Percentiles rank a stretch among this genome's conserved stretches.
Conservation (phyloP, 1,140 invertebrate genomes). For the Zaprionus taronus region DNA sequence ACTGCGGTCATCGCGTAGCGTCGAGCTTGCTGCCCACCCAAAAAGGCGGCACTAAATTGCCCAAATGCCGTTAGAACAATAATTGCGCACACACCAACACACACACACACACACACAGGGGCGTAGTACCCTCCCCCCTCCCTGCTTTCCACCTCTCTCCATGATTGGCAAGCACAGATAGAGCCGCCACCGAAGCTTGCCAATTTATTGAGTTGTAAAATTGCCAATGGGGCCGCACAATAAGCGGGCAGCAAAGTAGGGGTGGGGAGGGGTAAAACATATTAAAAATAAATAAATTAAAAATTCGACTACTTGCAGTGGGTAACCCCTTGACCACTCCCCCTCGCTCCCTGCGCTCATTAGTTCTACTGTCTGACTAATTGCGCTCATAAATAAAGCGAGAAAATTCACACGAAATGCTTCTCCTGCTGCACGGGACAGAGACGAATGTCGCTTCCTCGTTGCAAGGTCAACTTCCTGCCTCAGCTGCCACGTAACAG, state of each 20-base stretch:
- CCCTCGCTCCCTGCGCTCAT: constrained; percentile 26
- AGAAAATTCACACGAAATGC: constrained; percentile 55
- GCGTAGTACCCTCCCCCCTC: not conserved
- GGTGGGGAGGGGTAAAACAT: constrained; percentile 29
- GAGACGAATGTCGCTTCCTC: constrained; percentile 77
- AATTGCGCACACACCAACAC: constrained; percentile 72
- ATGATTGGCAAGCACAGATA: constrained; percentile 65
- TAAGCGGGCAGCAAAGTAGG: not conserved
- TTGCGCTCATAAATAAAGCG: constrained; percentile 59
- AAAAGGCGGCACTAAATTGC: constrained; percentile 82
- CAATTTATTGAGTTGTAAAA: constrained; percentile 83
- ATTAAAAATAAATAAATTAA: constrained; percentile 82
- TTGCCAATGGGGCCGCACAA: constrained; percentile 30
- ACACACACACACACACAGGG: constrained; percentile 44
- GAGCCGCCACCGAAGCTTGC: constrained; percentile 42
- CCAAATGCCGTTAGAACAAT: constrained; percentile 81
- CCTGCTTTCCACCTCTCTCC: not conserved
- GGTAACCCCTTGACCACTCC: not conserved
- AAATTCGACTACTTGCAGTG: constrained; percentile 24
- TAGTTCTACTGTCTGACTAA: constrained; percentile 48
- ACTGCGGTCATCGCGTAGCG: constrained; percentile 58
- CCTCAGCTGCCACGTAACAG: constrained; percentile 6
- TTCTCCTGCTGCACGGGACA: constrained; percentile 45
- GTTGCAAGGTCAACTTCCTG: constrained; percentile 72
- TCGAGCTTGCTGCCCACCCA: constrained; percentile 67